Base-by-base conservation (phyloP, 1,140 invertebrate species). In the Ceratosolen solmsi region DNA sequence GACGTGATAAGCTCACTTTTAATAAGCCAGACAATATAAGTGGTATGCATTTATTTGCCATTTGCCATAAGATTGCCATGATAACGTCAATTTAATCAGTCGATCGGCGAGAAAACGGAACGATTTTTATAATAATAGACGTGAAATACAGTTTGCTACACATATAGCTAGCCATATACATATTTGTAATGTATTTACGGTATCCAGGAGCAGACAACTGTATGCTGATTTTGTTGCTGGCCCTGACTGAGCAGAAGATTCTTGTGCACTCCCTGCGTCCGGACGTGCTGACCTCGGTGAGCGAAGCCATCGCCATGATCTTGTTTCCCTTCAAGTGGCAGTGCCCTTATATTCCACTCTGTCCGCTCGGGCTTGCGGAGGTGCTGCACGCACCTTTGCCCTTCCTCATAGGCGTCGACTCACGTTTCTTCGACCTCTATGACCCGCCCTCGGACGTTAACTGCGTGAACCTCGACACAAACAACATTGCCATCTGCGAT, bases 281-380 rank as follows among this genome's bases (percentile, higher is more conserved):
- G 11, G 97, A 99, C 91, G 98, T 99, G 8, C 91, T 99, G 36
- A 99, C 99, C 20, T 96, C 97, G 70, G 98, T 99, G n/a, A 97
- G 98, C 33, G 99, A 99, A 93, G 98, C 99, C 25, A 95, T 99
- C n/a, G 96, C 97, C 11, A 97, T 97, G 91, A 94, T 99, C 85
- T 94, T 99, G 79, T 99, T 99, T 92, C 99, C 99, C 0, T 99
- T 99, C 90, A 98, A 99, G 89, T 99, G 99, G 99, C 98, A 99
- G 90, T 99, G 98, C 91, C 98, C 99, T 0, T 99, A 99, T 89
- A 99, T 99, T 91, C 99, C 99, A 20, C 92, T 99, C 13, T 99
- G 99, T 93, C 99, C 99, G 1, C 93, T 99, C 85, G 97, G 95
- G 76, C 90, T 96, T 86, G 95, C 95, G 3, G 95, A 96, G 90